Base-by-base conservation (phyloP, 1,140 invertebrate species). In the Halotydeus destructor region DNA sequence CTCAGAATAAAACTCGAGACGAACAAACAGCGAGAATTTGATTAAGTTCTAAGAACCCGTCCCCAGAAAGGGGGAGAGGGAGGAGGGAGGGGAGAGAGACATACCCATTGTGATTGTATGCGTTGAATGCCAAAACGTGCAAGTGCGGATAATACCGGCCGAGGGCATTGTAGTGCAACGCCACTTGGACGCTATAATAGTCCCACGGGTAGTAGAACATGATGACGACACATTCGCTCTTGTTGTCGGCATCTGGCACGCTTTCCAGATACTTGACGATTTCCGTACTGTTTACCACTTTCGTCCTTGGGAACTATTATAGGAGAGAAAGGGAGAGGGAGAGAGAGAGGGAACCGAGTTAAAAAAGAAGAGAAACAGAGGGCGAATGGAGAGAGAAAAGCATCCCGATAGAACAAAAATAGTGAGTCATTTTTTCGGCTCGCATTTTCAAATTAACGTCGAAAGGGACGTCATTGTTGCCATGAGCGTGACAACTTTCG, bases 151-250 rank as follows among this genome's bases (percentile, higher is more conserved):
- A 91, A 3, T 74, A 74, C 53, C 74, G 69, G 45, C 69, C 78
- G 53, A 94, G 56, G 2, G 85, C 79, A 68, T 93, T 94, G 50
- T 79, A 85, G 57, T 83, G 71, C 3, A 81, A 78, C 5, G 84
- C 85, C 22, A 82, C 79, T 52, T 76, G 70, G 43, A 78, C 77
- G 57, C 82, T 86, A 51, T 89, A 89, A 24, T 80, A 72, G 60
- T 86, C 93, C 57, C 76, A 78, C 36, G 72, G 73, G 0, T 83
- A 80, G 62, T 78, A 93, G 60, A 94, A 94, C 45, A 91, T 63
- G 0, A 93, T 72, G 12, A 83, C 50, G 37, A 75, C 66, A 64
- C 86, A 93, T 22, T 54, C 47, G 42, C 47, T 12, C 30, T 24
- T 42, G 25, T 38, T 43, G 30, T 39, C 39, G 8, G 38, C n/a